phyloP scores from a whole-genome alignment of 2,797 vertebrate species.

The Catostomus latipinnis region DNA sequence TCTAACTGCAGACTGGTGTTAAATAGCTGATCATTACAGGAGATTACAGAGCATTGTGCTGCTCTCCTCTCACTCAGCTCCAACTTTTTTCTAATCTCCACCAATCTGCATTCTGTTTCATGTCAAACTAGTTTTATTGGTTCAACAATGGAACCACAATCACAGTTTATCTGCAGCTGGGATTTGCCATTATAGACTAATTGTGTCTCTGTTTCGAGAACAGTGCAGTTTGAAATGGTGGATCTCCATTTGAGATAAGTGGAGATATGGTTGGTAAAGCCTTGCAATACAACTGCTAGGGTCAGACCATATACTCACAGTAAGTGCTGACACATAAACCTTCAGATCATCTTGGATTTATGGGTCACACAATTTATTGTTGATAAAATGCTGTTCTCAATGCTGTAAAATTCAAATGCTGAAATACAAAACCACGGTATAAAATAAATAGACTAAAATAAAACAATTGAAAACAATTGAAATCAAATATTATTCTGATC shows the following conservation, averaged over 20 bases:
- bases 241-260: conserved; percentile 20
- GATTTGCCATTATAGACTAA: conserved; percentile 42
- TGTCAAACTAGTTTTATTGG: conserved; percentile 54
- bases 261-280: conserved; percentile 14
- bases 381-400: neutral
- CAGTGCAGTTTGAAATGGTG: conserved; percentile 14
- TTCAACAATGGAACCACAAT: conserved; percentile 45
- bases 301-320: conserved; percentile 27
- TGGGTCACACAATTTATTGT: conserved; percentile 2
- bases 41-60: conserved; percentile 54
- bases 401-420: neutral
- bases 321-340: conserved; percentile 34
- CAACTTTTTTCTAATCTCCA: conserved; percentile 43
- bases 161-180: conserved; percentile 37
- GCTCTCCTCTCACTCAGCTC: conserved; percentile 45
- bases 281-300: conserved; percentile 36
- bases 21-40: conserved; percentile 61
- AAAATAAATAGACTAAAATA: neutral
- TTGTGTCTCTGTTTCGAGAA: conserved; percentile 36
- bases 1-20: conserved; percentile 50
- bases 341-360: conserved; percentile 4
- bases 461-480: neutral
- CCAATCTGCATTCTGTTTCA: conserved; percentile 39
- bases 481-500: neutral
- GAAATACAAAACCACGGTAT: neutral